These are phyloP conservation scores for Apus apus DNA, from an alignment of 2,113 vertebrate species.

Conservation along the genomic window DNA sequence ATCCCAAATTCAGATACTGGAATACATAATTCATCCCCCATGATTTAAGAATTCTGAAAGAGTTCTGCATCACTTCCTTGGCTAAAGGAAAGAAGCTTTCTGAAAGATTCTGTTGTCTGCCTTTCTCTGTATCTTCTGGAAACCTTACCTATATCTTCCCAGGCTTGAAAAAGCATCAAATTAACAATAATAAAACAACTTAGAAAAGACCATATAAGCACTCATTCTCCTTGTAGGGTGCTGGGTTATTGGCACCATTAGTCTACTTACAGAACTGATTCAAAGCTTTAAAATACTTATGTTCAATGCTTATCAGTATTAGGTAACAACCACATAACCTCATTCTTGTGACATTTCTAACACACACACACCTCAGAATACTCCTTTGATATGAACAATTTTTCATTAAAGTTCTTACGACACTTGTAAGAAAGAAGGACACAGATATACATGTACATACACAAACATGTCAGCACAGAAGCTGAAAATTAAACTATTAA, in stretches of 20 bases:
- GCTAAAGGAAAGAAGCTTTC: neutral
- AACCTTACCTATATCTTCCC: neutral
- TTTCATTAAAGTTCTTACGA: neutral
- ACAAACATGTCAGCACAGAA: accelerated
- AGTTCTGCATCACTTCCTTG: neutral
- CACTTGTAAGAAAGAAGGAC: neutral
- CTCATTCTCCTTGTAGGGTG: neutral
- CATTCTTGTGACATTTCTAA: neutral
- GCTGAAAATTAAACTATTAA: neutral
- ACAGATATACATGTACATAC: neutral
- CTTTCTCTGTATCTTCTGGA: neutral
- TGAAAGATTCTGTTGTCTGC: neutral
- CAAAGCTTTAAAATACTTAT: neutral
- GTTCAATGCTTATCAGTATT: neutral
- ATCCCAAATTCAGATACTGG: neutral
- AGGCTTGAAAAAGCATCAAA: neutral
- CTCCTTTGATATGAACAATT: neutral
- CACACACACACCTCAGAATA: accelerated
- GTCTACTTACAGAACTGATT: neutral
- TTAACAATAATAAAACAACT: neutral
- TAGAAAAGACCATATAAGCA: neutral
- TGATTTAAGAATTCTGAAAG: neutral
- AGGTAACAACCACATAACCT: neutral
- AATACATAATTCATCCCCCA: neutral
- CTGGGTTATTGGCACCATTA: neutral